Percentiles rank a stretch among this genome's conserved stretches.
Conservation (phyloP, 2,888 invertebrate species). For the Phania funesta region DNA sequence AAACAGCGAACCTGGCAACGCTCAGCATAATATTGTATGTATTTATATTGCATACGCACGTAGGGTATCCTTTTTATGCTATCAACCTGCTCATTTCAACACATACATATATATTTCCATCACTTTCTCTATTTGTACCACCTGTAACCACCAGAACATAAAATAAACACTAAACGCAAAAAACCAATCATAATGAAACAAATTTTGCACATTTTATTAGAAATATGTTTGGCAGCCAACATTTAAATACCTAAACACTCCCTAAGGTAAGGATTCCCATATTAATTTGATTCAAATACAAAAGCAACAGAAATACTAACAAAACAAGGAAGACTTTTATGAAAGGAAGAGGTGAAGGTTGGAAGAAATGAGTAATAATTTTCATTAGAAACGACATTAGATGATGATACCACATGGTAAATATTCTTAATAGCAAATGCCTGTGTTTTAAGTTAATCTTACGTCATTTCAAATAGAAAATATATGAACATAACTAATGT, state of each 20-base stretch:
- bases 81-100: no score
- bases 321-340: neutral
- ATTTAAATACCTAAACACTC: slow-evolving; percentile 54
- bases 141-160: no score
- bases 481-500: slow-evolving; percentile 37
- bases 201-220: neutral
- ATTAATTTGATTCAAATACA: slow-evolving; percentile 30
- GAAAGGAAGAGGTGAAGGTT: neutral
- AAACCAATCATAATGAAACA: neutral
- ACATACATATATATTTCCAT: no score
- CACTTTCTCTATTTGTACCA: no score
- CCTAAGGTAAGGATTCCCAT: slow-evolving; percentile 24
- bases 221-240: slow-evolving; percentile 3
- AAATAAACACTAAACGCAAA: neutral
- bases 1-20: no score
- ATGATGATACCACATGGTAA: neutral
- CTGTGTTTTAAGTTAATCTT: slow-evolving; percentile 40
- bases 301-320: neutral
- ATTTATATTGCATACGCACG: no score
- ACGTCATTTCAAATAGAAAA: slow-evolving; percentile 35
- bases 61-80: no score
- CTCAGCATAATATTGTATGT: no score
- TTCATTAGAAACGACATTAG: neutral
- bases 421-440: neutral
- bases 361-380: neutral